These are phyloP conservation scores for Callinectes sapidus DNA, from an alignment of 2,888 invertebrate genomes.

Conservation along the genomic window DNA sequence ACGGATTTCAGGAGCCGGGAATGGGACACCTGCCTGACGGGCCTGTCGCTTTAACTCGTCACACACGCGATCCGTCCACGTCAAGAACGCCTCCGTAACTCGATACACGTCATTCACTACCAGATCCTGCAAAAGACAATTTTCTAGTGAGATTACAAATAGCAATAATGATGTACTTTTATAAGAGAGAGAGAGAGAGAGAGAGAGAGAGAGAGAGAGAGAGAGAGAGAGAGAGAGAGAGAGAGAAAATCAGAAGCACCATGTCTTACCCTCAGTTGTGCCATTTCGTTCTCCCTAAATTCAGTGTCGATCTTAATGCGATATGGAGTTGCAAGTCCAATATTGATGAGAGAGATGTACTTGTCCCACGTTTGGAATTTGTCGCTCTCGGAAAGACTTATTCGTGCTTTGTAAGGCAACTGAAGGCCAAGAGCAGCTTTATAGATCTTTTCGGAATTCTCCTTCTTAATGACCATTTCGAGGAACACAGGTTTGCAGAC, in stretches of 20 bases:
- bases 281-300: background rate
- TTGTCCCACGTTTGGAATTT: background rate
- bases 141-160: background rate
- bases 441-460: background rate
- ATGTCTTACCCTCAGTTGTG: slow-evolving; percentile 24
- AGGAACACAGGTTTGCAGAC: slow-evolving; percentile 54
- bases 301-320: slow-evolving; percentile 7
- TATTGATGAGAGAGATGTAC: background rate
- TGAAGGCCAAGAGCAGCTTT: slow-evolving; percentile 36
- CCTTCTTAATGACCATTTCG: slow-evolving; percentile 28
- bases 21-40: background rate
- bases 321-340: background rate
- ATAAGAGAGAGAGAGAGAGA: background rate
- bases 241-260: background rate
- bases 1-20: slow-evolving; percentile 1
- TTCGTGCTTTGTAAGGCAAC: slow-evolving; percentile 28
- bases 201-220: slow-evolving; percentile 29
- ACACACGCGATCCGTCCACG: slow-evolving; percentile 25
- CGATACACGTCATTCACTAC: background rate
- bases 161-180: background rate
- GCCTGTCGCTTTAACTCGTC: background rate
- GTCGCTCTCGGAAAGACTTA: slow-evolving; percentile 9
- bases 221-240: slow-evolving; percentile 5
- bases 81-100: background rate
- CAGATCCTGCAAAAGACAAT: slow-evolving; percentile 19